Percentiles rank a stretch among this genome's conserved stretches.
These are phyloP conservation scores for Aurelia aurita DNA, from an alignment of 30 jellyfish, hydroid and myxozoan species.

Conservation along the genomic window DNA sequence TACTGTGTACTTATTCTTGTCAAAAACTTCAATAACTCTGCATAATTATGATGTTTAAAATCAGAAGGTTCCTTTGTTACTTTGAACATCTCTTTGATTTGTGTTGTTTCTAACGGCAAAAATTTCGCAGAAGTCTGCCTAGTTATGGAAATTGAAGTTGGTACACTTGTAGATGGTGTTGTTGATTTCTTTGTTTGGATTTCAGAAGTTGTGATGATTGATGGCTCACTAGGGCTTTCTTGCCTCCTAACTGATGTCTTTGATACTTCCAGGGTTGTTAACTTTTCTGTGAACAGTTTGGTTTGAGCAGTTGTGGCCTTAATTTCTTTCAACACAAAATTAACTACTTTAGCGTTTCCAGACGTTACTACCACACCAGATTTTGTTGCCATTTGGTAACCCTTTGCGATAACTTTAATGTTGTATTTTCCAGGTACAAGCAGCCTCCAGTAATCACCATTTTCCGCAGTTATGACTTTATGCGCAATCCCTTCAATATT, in stretches of 20 bases:
- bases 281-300: neutral
- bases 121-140: conserved; percentile 4
- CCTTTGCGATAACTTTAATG: conserved; percentile 74
- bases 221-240: conserved; percentile 6
- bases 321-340: conserved; percentile 59
- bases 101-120: conserved; percentile 79
- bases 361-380: conserved; percentile 46
- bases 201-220: neutral
- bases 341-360: conserved; percentile 62
- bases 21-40: conserved; percentile 70
- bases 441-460: conserved; percentile 99
- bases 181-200: neutral
- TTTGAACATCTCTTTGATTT: conserved; percentile 72
- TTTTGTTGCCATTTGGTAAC: conserved; percentile 35
- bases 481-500: conserved; percentile 83
- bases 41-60: conserved; percentile 88
- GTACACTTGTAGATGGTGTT: conserved; percentile 6
- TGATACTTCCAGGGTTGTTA: neutral
- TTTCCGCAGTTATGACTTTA: conserved; percentile 62
- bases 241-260: conserved; percentile 46
- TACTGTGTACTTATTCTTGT: conserved; percentile 46
- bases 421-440: conserved; percentile 91
- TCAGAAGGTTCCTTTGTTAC: conserved; percentile 67
- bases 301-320: neutral
- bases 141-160: neutral